Evolutionary conservation across 2,113 vertebrate genomes (phyloP).

Genomic region (Sebastes schlegelii): DNA sequence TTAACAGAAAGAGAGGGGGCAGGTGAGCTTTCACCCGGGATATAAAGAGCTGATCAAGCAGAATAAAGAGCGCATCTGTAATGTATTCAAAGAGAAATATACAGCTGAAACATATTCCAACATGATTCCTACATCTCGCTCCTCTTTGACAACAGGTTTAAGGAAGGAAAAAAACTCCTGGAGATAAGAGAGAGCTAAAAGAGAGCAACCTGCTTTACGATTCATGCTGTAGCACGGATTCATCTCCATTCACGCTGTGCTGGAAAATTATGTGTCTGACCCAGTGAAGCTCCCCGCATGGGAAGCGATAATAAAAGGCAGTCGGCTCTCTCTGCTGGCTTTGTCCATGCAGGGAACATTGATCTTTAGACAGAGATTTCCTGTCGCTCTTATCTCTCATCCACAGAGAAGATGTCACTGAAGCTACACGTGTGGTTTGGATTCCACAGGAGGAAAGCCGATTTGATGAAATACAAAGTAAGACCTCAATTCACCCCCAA

Average conservation of each 20-base stretch:
- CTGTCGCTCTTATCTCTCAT: conserved; percentile 24
- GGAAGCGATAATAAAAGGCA: conserved; percentile 48
- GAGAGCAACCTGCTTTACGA: conserved; percentile 15
- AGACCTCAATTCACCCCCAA: neutral
- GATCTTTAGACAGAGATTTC: conserved; percentile 48
- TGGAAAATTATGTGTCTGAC: conserved; percentile 60
- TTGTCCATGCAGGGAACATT: conserved; percentile 38
- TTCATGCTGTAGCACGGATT: conserved; percentile 21
- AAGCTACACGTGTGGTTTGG: neutral
- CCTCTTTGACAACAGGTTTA: neutral
- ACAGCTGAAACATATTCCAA: neutral
- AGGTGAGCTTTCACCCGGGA: neutral
- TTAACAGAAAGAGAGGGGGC: neutral
- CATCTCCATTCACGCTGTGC: conserved; percentile 60
- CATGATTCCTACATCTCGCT: neutral
- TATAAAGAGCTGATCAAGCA: conserved; percentile 4
- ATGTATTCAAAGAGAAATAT: neutral
- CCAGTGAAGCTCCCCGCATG: conserved; percentile 43
- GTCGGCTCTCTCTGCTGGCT: conserved; percentile 47
- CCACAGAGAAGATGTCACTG: conserved; percentile 22
- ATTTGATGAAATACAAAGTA: neutral
- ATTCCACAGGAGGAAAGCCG: neutral
- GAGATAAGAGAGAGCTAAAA: conserved; percentile 1
- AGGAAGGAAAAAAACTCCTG: neutral
- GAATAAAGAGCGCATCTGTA: neutral